Evolutionary conservation across 2,113 vertebrate genomes (phyloP).

Genomic region (Pandion haliaetus): DNA sequence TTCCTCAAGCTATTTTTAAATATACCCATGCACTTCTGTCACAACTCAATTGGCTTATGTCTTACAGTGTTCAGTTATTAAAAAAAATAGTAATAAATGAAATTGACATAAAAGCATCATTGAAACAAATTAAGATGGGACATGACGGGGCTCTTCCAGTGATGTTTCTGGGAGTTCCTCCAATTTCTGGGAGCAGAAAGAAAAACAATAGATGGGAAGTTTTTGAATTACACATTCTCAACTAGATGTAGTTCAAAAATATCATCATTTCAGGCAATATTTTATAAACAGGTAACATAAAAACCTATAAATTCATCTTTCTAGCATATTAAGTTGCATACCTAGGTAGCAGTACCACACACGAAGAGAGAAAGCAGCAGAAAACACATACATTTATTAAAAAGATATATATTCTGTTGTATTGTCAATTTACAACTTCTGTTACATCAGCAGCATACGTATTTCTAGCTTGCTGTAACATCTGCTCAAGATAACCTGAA

Average conservation of each 20-base stretch:
- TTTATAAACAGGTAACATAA: background rate
- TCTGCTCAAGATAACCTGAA: background rate
- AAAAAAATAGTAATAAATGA: background rate
- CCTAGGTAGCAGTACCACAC: background rate
- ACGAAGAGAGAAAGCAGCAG: background rate
- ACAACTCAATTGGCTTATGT: background rate
- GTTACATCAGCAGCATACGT: background rate
- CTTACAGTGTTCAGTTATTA: background rate
- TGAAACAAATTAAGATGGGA: background rate
- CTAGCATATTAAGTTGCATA: background rate
- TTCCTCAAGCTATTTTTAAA: constrained; percentile 54
- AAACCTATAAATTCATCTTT: background rate
- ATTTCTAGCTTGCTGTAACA: background rate
- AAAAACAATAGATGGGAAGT: background rate
- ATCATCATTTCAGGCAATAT: background rate
- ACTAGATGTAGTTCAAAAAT: background rate
- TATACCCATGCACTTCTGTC: background rate
- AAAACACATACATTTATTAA: background rate
- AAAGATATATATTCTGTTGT: no score
- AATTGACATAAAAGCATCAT: background rate
- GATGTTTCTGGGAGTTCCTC: background rate
- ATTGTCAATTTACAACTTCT: no score
- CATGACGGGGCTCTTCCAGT: background rate
- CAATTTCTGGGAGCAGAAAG: background rate
- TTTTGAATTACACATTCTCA: background rate